Percentiles rank a stretch among this genome's conserved stretches.
Evolutionary conservation across 37 sponge, comb jelly and placozoan species (phyloP).

Genomic region (Halisarca cf. caerulea): DNA sequence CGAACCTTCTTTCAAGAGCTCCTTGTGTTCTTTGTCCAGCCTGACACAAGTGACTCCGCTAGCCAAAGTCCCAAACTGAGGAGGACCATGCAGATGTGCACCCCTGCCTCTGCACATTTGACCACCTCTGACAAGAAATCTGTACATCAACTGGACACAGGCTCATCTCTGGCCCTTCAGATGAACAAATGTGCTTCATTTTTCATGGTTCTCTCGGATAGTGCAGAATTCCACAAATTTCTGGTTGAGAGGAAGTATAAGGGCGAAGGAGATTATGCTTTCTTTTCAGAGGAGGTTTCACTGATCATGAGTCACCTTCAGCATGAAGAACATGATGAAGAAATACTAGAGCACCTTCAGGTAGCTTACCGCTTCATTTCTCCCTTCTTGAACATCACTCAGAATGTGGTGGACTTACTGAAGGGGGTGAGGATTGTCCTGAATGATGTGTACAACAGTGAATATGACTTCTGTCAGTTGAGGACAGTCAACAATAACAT

Average conservation of each 20-base stretch:
- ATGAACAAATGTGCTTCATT: conserved; percentile 22
- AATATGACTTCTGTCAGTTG: conserved; percentile 10
- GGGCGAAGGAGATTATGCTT: conserved; percentile 39
- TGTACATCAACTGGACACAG: too few relatives aligned
- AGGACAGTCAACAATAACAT: conserved; percentile 82
- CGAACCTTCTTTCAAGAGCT: too few relatives aligned
- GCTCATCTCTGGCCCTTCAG: too few relatives aligned
- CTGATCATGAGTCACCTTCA: conserved; percentile 79
- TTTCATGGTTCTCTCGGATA: conserved; percentile 54
- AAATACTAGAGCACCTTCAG: conserved; percentile 76
- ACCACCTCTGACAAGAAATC: too few relatives aligned
- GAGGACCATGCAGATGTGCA: too few relatives aligned
- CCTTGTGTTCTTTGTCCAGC: too few relatives aligned
- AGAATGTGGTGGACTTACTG: conserved; percentile 52
- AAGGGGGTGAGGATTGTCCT: conserved; percentile 25
- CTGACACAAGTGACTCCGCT: too few relatives aligned
- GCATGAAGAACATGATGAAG: conserved; percentile 88
- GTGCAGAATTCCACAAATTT: conserved; percentile 69
- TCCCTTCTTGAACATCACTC: conserved; percentile 66
- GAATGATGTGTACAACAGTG: conserved; percentile 15
- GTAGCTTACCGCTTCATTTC: conserved; percentile 76
- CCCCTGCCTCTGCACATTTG: too few relatives aligned
- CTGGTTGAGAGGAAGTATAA: conserved; percentile 61
- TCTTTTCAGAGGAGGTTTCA: conserved; percentile 62
- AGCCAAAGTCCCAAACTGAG: too few relatives aligned